Evolutionary conservation across 2,113 vertebrate species (phyloP).

Genomic region (Synchiropus splendidus): DNA sequence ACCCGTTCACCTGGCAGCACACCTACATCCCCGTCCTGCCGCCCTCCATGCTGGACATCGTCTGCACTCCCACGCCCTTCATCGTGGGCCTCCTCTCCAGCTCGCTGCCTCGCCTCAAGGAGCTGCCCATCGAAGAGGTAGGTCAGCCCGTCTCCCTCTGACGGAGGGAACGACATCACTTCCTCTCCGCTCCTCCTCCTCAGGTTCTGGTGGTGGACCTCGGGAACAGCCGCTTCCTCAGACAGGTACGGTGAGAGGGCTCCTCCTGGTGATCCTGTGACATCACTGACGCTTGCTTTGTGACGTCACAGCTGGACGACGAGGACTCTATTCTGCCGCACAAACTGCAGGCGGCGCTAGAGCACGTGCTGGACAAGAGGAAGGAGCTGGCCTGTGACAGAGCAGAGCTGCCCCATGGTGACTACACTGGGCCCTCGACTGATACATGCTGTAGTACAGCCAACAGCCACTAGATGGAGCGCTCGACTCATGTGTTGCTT

Average conservation of each 20-base stretch:
- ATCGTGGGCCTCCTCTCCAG: slow-evolving; percentile 89
- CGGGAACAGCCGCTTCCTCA: slow-evolving; percentile 84
- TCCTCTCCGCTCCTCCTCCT: slow-evolving; percentile 30
- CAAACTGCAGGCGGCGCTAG: slow-evolving; percentile 86
- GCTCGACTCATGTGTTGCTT: not conserved
- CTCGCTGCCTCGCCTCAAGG: slow-evolving; percentile 83
- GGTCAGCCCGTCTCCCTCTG: slow-evolving; percentile 15
- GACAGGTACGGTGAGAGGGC: slow-evolving; percentile 71
- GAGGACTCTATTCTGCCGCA: slow-evolving; percentile 92
- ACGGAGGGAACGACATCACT: slow-evolving; percentile 51
- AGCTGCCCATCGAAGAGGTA: slow-evolving; percentile 89
- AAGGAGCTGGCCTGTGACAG: slow-evolving; percentile 78
- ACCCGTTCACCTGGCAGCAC: slow-evolving; percentile 84
- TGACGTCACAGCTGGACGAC: slow-evolving; percentile 78
- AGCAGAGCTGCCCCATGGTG: slow-evolving; percentile 69
- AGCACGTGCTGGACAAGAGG: slow-evolving; percentile 86
- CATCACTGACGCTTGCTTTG: not conserved
- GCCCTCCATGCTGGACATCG: slow-evolving; percentile 89
- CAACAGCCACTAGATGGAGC: too few relatives aligned
- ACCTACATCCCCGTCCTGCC: slow-evolving; percentile 93
- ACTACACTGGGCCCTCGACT: slow-evolving; percentile 12
- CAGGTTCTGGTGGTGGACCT: slow-evolving; percentile 94
- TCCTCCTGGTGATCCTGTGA: slow-evolving; percentile 1
- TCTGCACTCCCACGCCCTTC: slow-evolving; percentile 91
- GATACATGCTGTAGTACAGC: too few relatives aligned